Base-by-base conservation (phyloP, 2,113 vertebrate species). In the Hippocampus zosterae region DNA sequence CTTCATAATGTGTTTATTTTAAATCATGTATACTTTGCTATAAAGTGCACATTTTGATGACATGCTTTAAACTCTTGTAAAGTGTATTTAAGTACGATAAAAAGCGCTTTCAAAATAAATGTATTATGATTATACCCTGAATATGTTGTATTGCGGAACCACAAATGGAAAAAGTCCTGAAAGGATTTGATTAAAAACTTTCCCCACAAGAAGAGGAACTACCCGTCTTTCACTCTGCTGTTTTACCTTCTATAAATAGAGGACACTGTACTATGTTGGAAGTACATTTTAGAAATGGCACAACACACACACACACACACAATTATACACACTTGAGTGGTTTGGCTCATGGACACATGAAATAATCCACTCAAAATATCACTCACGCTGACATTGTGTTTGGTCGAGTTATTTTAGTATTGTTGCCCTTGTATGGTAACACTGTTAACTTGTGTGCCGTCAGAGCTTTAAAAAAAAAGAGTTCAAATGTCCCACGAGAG, bases 171-270 rank as follows among this genome's bases (percentile, higher is more conserved):
- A 53, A 67, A n/a, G 23, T 37, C 65, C 18, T 10, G 19, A 67
- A 21, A 53, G 15, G 23, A 52, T 44, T 50, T 18, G 27, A 25
- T 48, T 44, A 33, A 33, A 67, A 52, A 53, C 8, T 33, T 33
- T 33, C 3, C 44, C 27, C 15, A 6, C 42, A 37, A 27, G 27
- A n/a, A 67, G n/a, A 12, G 21, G 29, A 37, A 67, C 65, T 67
- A 53, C 67, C 33, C 37, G 23, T 82, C 82, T 60, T 70, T 76
- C 76, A 82, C 76, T 74, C 74, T 71, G 69, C 82, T 79, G 73
- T 82, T 78, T 82, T 69, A 69, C 72, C 71, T 69, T 80, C 92
- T 90, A 91, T 88, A 92, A 92, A 93, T 92, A 92, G 88, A 59
- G 56, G 27, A 33, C 57, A 33, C 25, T 60, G 71, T 72, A 42